Conservation (phyloP, 2,113 vertebrate genomes). For the Cebus imitator region DNA sequence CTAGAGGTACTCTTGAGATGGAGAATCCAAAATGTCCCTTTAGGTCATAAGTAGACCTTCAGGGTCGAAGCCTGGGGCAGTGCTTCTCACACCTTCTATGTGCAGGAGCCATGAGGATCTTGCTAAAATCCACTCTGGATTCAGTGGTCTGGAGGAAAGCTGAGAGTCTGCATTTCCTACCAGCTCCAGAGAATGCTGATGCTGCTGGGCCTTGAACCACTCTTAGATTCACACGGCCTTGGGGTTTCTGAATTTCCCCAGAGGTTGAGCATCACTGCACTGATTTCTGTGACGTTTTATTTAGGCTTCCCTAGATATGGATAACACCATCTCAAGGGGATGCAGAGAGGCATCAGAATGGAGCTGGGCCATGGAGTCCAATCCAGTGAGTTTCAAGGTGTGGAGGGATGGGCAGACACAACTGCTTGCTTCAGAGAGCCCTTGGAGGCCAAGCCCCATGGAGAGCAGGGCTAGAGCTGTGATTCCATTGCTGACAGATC, state of each 20-base stretch:
- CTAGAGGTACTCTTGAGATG: neutral
- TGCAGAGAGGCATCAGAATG: neutral
- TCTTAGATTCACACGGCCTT: neutral
- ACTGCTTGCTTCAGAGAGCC: neutral
- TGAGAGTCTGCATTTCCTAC: neutral
- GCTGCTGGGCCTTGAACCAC: neutral
- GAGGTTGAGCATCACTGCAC: neutral
- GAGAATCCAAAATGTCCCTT: neutral
- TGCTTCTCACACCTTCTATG: neutral
- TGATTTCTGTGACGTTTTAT: neutral
- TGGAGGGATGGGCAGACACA: rapidly evolving
- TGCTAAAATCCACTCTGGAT: neutral
- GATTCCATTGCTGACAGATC: neutral
- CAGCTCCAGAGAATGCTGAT: neutral
- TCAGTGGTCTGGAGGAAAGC: neutral
- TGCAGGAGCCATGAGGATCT: rapidly evolving
- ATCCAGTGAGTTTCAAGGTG: neutral
- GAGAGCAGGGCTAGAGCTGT: neutral
- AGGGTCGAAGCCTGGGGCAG: neutral
- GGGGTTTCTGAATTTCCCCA: neutral
- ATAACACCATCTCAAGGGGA: neutral
- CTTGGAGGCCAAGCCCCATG: neutral
- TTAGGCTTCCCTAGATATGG: neutral
- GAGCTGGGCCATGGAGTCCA: rapidly evolving
- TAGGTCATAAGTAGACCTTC: neutral